These are phyloP conservation scores for Cephus pulcher DNA, from an alignment of 2,888 invertebrate species.

Conservation along the genomic window DNA sequence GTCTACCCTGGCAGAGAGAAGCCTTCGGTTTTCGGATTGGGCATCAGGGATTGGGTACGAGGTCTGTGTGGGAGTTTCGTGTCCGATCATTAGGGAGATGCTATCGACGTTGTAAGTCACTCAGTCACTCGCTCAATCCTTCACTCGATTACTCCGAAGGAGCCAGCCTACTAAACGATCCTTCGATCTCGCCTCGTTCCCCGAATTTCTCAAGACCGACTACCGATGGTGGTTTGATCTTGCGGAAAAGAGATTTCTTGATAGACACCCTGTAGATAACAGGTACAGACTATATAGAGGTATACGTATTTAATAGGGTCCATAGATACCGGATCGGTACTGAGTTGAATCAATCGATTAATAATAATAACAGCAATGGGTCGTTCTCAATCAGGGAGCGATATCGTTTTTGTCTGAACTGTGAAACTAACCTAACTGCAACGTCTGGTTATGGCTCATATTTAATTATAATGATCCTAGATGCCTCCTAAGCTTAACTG, in stretches of 20 bases:
- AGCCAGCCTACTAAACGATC: slow-evolving; percentile 6
- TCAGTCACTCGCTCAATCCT: slow-evolving; percentile 55
- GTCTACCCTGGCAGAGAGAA: slow-evolving; percentile 35
- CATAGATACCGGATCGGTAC: not conserved
- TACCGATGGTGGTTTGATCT: not conserved
- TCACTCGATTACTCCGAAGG: slow-evolving; percentile 42
- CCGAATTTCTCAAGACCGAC: not conserved
- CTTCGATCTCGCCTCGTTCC: not conserved
- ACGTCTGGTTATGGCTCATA: not conserved
- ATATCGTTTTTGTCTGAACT: not conserved
- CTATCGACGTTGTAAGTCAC: slow-evolving; percentile 61
- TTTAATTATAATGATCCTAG: not conserved
- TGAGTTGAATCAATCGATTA: not conserved
- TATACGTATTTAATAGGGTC: not conserved
- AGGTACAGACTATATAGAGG: not conserved
- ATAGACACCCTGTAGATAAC: slow-evolving; percentile 1
- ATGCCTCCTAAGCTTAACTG: not conserved
- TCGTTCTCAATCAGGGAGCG: not conserved
- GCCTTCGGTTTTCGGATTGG: slow-evolving; percentile 40
- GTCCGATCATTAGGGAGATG: slow-evolving; percentile 63
- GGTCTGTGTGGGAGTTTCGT: slow-evolving; percentile 58
- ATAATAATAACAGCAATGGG: not conserved
- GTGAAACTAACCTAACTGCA: not conserved
- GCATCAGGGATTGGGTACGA: slow-evolving; percentile 20
- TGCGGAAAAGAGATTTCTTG: not conserved